Evolutionary conservation across 2,888 invertebrate genomes (phyloP).

Genomic region (Merodon equestris): DNA sequence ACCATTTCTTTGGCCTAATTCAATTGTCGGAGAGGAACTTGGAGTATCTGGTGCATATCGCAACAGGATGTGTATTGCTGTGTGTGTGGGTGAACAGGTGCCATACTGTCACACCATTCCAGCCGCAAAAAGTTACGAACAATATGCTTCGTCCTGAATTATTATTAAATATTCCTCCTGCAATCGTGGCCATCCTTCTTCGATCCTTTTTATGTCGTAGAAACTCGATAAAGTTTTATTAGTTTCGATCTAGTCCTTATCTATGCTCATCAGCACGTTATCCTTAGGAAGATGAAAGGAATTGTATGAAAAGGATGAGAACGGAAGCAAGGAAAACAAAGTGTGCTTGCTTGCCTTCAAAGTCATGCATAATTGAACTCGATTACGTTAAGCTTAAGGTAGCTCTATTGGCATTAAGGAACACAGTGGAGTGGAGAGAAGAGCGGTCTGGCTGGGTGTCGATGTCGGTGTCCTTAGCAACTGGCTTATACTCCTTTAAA

Average conservation of each 20-base stretch:
- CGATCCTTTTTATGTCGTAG: background rate
- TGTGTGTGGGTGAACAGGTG: too few species aligned
- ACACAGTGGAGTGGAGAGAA: conserved; percentile 37
- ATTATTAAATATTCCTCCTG: conserved; percentile 60
- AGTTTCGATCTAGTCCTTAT: conserved; percentile 60
- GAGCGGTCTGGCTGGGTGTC: too few species aligned
- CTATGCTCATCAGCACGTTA: conserved; percentile 57
- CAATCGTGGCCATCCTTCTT: too few species aligned
- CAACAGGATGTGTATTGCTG: conserved; percentile 55
- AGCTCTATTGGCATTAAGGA: conserved; percentile 42
- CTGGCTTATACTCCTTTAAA: conserved; percentile 31
- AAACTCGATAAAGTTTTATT: conserved; percentile 67
- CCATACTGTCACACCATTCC: conserved; percentile 6
- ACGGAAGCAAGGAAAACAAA: background rate
- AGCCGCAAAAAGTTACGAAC: conserved; percentile 39
- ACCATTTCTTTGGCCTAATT: conserved; percentile 49
- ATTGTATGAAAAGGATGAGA: background rate
- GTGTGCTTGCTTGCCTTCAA: conserved; percentile 7
- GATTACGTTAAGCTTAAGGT: conserved; percentile 66
- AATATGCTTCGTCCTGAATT: conserved; percentile 52
- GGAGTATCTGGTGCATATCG: conserved; percentile 43
- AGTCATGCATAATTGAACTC: conserved; percentile 68
- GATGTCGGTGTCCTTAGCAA: conserved; percentile 19
- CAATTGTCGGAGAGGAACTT: conserved; percentile 40
- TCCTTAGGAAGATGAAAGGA: conserved; percentile 36